Percentiles rank a stretch among this genome's conserved stretches.
phyloP scores from a whole-genome alignment of 2,113 vertebrate genomes.

The Psittacula cyanocephala region DNA sequence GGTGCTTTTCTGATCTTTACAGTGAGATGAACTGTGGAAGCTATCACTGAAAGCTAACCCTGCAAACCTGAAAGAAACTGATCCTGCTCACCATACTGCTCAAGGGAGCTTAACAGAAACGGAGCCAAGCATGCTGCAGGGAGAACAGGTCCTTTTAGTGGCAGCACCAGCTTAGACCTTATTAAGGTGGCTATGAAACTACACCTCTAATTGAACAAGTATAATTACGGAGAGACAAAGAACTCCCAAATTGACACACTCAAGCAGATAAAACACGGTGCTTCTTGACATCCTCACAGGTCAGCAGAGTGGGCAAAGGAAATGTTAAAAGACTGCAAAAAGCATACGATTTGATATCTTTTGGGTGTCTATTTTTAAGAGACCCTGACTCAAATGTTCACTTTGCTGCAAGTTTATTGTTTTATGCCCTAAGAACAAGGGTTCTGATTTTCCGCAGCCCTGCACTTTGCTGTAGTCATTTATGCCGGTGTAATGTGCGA shows the following conservation, averaged over 20 bases:
- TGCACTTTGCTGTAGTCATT: neutral
- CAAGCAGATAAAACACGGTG: neutral
- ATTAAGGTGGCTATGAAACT: neutral
- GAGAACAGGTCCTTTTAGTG: neutral
- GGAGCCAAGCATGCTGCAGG: neutral
- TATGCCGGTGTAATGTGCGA: constrained; percentile 22
- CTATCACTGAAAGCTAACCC: neutral
- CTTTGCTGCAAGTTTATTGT: constrained; percentile 24
- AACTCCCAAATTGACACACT: neutral
- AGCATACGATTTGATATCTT: neutral
- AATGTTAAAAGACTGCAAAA: neutral
- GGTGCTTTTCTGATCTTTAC: neutral
- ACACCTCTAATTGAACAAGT: neutral
- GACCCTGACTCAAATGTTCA: neutral
- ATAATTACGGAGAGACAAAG: neutral
- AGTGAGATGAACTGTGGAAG: neutral
- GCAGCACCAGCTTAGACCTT: neutral
- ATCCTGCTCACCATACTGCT: neutral
- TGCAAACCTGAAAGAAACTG: neutral
- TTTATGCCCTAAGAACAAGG: constrained; percentile 23
- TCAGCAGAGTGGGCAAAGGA: neutral
- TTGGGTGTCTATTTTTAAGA: neutral
- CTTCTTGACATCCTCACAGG: neutral
- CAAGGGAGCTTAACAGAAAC: neutral
- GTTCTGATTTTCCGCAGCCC: constrained; percentile 5